phyloP scores from a whole-genome alignment of 2,888 invertebrate species.

The Malthinus seriepunctatus region DNA sequence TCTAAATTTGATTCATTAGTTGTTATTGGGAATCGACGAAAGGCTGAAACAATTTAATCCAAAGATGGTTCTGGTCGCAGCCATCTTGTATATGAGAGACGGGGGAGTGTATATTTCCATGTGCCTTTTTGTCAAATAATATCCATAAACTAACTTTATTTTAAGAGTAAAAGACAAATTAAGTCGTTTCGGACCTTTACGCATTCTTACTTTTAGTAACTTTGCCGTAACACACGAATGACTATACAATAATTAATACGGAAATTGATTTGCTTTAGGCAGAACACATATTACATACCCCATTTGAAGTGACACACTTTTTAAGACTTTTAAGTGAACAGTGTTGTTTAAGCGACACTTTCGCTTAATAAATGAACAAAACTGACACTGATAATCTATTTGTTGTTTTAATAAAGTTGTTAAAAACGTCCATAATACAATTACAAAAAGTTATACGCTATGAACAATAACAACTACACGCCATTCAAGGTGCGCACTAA shows the following conservation, averaged over 20 bases:
- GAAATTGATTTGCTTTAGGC: constrained; percentile 56
- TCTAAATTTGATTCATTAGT: constrained; percentile 1
- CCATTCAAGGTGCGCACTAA: constrained; percentile 95
- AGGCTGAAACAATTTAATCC: constrained; percentile 21
- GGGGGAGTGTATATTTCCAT: constrained; percentile 56
- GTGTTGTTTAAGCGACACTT: constrained; percentile 55
- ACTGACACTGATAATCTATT: constrained; percentile 59
- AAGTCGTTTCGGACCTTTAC: constrained; percentile 8
- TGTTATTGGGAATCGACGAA: neutral
- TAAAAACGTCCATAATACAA: constrained; percentile 70
- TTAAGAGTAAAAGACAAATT: constrained; percentile 12
- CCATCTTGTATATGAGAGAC: constrained; percentile 55
- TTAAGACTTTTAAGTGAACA: constrained; percentile 54
- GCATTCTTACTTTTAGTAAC: neutral
- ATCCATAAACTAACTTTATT: constrained; percentile 12
- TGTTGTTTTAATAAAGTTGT: constrained; percentile 62
- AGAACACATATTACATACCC: constrained; percentile 62
- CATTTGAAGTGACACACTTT: constrained; percentile 74
- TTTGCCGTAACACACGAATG: constrained; percentile 3
- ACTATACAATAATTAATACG: constrained; percentile 23
- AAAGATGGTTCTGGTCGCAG: constrained; percentile 54
- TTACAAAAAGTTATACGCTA: constrained; percentile 79
- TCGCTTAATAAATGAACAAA: constrained; percentile 58
- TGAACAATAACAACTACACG: constrained; percentile 99
- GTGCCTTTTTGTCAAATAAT: constrained; percentile 52